Percentiles rank a stretch among this genome's conserved stretches.
phyloP scores from a whole-genome alignment of 2,888 invertebrate species.

The Theretra japonica region DNA sequence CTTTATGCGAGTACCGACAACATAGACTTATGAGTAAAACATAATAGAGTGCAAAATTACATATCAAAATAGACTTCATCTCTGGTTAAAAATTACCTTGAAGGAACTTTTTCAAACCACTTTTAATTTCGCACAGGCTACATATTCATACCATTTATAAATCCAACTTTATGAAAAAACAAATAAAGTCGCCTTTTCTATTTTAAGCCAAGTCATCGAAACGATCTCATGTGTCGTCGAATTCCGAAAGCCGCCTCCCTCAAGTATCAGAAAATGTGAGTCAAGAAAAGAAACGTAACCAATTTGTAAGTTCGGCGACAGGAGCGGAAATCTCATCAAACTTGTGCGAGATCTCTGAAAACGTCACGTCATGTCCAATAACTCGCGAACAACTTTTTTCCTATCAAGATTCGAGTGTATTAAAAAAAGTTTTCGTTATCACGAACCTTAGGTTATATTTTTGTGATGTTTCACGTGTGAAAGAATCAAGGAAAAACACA shows the following conservation, averaged over 20 bases:
- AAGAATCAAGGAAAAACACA: neutral
- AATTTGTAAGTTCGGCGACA: conserved; percentile 23
- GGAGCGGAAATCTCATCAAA: conserved; percentile 26
- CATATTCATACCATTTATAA: no score
- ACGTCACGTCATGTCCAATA: conserved; percentile 9
- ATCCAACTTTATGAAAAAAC: no score
- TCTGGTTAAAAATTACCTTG: no score
- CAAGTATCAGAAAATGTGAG: conserved; percentile 10
- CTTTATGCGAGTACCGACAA: no score
- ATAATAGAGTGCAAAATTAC: no score
- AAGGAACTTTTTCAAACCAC: no score
- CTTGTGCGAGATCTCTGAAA: conserved; percentile 16
- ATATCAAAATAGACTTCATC: no score
- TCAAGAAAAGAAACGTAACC: conserved; percentile 12
- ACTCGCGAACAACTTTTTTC: conserved; percentile 3
- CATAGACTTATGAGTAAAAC: no score
- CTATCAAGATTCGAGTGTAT: neutral
- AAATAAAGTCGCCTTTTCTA: no score
- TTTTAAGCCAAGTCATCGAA: neutral
- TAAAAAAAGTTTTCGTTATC: neutral
- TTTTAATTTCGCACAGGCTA: no score
- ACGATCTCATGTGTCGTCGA: neutral
- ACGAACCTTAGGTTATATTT: neutral
- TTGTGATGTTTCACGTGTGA: neutral
- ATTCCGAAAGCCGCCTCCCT: neutral